phyloP scores from a whole-genome alignment of 1,140 invertebrate genomes.

The Brachionus rubens region DNA sequence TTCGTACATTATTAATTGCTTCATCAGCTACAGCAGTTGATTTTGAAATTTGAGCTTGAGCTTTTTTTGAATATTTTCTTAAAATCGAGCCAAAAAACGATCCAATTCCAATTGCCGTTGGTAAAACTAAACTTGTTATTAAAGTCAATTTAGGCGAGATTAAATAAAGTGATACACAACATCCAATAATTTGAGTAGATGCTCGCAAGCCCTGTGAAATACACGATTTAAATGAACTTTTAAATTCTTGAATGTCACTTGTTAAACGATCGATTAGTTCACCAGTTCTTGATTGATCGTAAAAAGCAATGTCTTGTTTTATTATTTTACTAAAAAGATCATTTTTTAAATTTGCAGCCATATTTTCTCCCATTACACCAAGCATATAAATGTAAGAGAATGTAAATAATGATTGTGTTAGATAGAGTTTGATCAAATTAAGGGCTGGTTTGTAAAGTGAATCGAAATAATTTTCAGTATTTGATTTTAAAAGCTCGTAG shows the following conservation, averaged over 20 bases:
- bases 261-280: constrained; percentile 80
- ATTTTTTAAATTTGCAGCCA: constrained; percentile 74
- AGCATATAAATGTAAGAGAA: constrained; percentile 82
- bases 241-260: constrained; percentile 91
- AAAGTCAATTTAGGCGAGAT: constrained; percentile 84
- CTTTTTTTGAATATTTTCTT: constrained; percentile 70
- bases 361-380: constrained; percentile 77
- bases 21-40: constrained; percentile 84
- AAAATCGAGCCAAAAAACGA: constrained; percentile 72
- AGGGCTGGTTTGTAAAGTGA: constrained; percentile 69
- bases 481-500: constrained; percentile 57
- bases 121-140: constrained; percentile 75
- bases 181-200: constrained; percentile 76
- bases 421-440: constrained; percentile 68
- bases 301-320: constrained; percentile 82
- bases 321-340: constrained; percentile 79
- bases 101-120: constrained; percentile 73
- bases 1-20: constrained; percentile 83
- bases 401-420: constrained; percentile 75
- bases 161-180: constrained; percentile 71
- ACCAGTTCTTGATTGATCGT: constrained; percentile 81
- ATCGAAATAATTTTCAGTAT: constrained; percentile 61
- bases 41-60: constrained; percentile 77
- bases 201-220: constrained; percentile 83
- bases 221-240: constrained; percentile 86